phyloP scores from a whole-genome alignment of 1,140 invertebrate genomes.

The Cydia fagiglandana region DNA sequence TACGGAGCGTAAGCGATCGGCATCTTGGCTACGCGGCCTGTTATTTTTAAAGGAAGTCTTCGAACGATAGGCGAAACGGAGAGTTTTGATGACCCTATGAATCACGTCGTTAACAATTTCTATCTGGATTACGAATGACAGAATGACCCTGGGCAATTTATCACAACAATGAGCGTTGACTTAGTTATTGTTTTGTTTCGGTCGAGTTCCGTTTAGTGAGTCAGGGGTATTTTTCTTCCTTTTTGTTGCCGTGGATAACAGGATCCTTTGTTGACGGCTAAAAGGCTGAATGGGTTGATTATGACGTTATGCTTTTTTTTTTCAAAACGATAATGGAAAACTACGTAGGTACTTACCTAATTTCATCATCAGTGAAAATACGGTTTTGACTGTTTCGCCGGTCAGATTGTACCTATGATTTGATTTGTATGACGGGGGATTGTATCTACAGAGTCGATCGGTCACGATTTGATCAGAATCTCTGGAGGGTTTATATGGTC shows the following conservation, averaged over 20 bases:
- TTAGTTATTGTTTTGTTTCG: slow-evolving; percentile 30
- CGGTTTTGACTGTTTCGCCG: too few species aligned
- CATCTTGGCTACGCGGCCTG: too few species aligned
- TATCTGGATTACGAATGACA: neutral
- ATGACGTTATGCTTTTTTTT: neutral
- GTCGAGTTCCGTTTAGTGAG: slow-evolving; percentile 38
- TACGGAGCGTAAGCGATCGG: too few species aligned
- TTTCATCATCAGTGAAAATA: too few species aligned
- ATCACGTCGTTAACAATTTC: slow-evolving; percentile 15
- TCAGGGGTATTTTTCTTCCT: slow-evolving; percentile 50
- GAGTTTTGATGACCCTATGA: slow-evolving; percentile 7
- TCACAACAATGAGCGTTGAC: slow-evolving; percentile 12
- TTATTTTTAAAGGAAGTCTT: neutral
- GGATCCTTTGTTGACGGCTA: slow-evolving; percentile 21
- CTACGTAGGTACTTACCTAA: too few species aligned
- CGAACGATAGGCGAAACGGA: neutral
- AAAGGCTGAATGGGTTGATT: slow-evolving; percentile 12
- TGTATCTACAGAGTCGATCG: neutral
- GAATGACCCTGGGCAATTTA: neutral
- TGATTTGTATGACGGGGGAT: neutral
- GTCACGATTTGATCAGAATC: neutral
- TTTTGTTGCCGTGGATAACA: slow-evolving; percentile 33
- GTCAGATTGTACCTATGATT: neutral
- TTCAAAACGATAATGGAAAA: too few species aligned
- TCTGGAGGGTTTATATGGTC: neutral